Base-by-base conservation (phyloP, 2,888 invertebrate genomes). In the Campopleginae sp. region DNA sequence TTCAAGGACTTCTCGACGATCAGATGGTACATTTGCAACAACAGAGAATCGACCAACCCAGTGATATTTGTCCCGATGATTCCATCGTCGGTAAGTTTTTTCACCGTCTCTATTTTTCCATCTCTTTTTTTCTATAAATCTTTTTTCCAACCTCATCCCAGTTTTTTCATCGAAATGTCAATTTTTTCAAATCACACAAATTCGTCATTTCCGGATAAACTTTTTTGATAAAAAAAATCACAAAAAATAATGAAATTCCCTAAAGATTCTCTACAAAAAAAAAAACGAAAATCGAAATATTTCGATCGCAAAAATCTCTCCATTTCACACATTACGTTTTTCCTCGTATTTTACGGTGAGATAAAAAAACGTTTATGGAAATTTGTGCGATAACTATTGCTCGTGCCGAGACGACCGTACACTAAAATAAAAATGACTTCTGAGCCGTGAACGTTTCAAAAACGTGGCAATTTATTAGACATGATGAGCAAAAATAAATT, bases 21-120 rank as follows among this genome's bases (percentile, higher is more conserved):
- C 87, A 87, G 33, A 88, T 88, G n/a, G 84, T 88, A 10, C 89
- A 89, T 54, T 71, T 87, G 31, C 88, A 89, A 42, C 89, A 87
- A 23, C 88, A 88, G 65, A 86, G 86, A 58, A 46, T 89, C 46
- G 88, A 88, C 70, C 86, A 91, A 78, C 88, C 88, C 63, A 86
- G 87, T 76, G 89, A 92, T 61, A 85, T 89, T 68, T 76, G 85
- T 80, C 88, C 85, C 68, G 89, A 85, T 82, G 90, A 88, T 88
- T 86, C 88, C 33, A 82, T 76, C 54, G 58, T 77, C 74, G 81
- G 72, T 76, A 46, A 76, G 79, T 33, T 14, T 12, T 27, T 19
- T 51, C n/a, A n/a, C n/a, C n/a, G n/a, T n/a, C n/a, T 31, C 14
- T 44, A 27, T 44, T 44, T 75, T 42, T 19, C n/a, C 42, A 19